Base-by-base conservation (phyloP, 2,888 invertebrate genomes). In the Ochropleura leucogaster region DNA sequence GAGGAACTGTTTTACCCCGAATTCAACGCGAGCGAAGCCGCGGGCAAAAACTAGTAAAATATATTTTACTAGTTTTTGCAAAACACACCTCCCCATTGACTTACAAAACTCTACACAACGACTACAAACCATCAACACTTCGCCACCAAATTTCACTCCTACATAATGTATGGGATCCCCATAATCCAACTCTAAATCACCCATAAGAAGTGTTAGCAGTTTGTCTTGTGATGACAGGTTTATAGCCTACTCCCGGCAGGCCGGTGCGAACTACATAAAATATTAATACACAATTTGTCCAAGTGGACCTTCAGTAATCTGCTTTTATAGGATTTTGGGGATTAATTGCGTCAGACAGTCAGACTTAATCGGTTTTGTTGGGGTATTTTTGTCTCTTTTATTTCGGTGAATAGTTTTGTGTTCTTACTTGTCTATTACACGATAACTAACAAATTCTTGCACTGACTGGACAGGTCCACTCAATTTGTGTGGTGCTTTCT, bases 271-370 rank as follows among this genome's bases (percentile, higher is more conserved):
- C 91, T 90, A 93, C 95, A 95, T 96, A 94, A 96, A 96, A 96
- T 96, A 96, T 96, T 96, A 96, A 96, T 96, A 96, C 96, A 96
- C 96, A 95, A 96, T 96, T 95, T 96, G 96, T 95, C 94, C 95
- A 92, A 96, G 96, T 95, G 94, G 94, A 92, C 92, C 92, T 90
- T 91, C 91, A 92, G 93, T 95, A 95, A 96, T 96, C 96, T 93
- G 93, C 93, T 96, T 95, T 95, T 95, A 95, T 95, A 92, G 92
- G 92, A 92, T 93, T 91, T 90, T 44, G 77, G 82, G 92, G 94
- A 95, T 95, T 96, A 93, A 95, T 96, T 95, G 90, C 89, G 85
- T 85, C 49, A 47, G 55, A 66, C 59, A 57, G 84, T 82, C 47
- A 6, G 55, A 75, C 18, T 47, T 70, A 70, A 85, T 82, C 82